A percentile compares a stretch with the other conserved stretches of the same genome.
These are phyloP conservation scores for Psylliodes chrysocephalus DNA, from an alignment of 2,888 invertebrate species.

Conservation along the genomic window DNA sequence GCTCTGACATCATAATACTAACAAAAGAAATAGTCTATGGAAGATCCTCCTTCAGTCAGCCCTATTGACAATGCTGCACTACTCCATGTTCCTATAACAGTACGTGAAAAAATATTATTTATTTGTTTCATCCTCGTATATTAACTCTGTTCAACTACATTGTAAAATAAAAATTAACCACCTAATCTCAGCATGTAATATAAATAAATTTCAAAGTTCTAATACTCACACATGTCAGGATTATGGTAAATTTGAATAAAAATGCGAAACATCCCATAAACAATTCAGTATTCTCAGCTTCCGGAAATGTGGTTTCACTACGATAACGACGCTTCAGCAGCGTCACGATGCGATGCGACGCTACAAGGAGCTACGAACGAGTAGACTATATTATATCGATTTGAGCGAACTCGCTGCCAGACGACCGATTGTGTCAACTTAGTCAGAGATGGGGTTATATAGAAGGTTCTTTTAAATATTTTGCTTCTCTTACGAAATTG, in stretches of 20 bases:
- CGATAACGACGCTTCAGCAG: slow-evolving; percentile 33
- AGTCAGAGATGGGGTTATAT: no score
- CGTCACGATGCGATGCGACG: slow-evolving; percentile 16
- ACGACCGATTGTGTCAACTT: slow-evolving; percentile 3
- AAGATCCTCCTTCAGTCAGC: no score
- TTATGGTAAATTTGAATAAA: slow-evolving; percentile 24
- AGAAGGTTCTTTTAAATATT: no score
- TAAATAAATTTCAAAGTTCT: slow-evolving; percentile 3
- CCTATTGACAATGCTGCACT: no score
- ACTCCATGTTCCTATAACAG: no score
- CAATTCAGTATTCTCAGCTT: slow-evolving; percentile 35
- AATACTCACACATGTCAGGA: not conserved
- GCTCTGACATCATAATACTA: no score
- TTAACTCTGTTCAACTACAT: no score
- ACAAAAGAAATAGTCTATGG: no score
- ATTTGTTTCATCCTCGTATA: no score
- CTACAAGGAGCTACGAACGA: slow-evolving; percentile 6
- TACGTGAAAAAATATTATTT: no score
- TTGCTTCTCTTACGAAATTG: no score
- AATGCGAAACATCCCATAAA: slow-evolving; percentile 38
- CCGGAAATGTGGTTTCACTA: slow-evolving; percentile 33
- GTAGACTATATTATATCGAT: slow-evolving; percentile 9
- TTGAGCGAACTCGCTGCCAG: not conserved
- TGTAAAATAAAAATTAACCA: slow-evolving; percentile 5
- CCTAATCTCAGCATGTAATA: not conserved